phyloP scores from a whole-genome alignment of 2,113 vertebrate species.

The Monopterus albus region DNA sequence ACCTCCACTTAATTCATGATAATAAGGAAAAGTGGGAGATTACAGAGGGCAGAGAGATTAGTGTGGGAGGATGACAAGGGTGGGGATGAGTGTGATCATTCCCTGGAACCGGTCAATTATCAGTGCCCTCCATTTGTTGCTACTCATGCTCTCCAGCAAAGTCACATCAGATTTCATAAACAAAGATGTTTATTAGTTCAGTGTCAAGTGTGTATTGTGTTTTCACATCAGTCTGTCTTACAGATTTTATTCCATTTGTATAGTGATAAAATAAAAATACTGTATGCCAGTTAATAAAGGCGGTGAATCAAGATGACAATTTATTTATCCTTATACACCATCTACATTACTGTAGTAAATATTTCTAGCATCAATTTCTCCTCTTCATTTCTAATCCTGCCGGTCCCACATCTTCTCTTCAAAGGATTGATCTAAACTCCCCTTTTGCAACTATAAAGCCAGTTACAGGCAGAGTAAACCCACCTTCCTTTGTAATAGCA shows the following conservation, averaged over 20 bases:
- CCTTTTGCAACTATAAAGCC: neutral
- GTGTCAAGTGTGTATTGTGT: neutral
- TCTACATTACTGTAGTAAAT: constrained; percentile 7
- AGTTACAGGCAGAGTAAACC: constrained; percentile 19
- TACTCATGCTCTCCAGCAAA: constrained; percentile 12
- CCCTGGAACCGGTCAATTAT: constrained; percentile 30
- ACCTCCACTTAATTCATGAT: constrained; percentile 7
- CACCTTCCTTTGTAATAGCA: constrained; percentile 4
- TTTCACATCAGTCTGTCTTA: neutral
- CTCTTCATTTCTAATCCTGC: neutral
- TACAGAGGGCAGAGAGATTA: constrained; percentile 14
- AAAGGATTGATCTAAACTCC: neutral
- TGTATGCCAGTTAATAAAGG: neutral
- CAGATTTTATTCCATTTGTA: neutral
- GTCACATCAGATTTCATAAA: constrained; percentile 15
- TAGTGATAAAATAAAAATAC: neutral
- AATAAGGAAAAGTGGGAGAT: constrained; percentile 15
- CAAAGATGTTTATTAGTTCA: constrained; percentile 2
- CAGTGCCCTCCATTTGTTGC: constrained; percentile 8
- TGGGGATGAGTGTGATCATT: constrained; percentile 50
- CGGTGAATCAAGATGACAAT: neutral
- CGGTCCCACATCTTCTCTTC: neutral
- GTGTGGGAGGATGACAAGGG: constrained; percentile 62
- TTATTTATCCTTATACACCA: neutral
- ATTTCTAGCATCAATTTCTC: neutral